Base-by-base conservation (phyloP, 2,113 vertebrate genomes). In the Colistium nudipinnis region DNA sequence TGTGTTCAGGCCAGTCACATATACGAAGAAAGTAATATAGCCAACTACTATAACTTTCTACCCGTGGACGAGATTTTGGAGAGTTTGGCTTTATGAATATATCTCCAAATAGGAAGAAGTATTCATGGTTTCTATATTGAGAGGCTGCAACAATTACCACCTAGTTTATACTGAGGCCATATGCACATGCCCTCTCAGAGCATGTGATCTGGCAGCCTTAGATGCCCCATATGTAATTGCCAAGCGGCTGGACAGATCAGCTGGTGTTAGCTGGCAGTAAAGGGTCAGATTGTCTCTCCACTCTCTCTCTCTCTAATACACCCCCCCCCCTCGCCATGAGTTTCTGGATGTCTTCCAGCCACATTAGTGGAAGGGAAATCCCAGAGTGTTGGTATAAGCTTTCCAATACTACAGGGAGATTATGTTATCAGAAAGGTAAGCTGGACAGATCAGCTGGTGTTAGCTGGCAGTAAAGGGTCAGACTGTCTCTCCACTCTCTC, bases 341-440 rank as follows among this genome's bases (percentile, higher is more conserved):
- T 92, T 91, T 80, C 92, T 95, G 93, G 94, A 95, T 91, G 89
- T 90, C 85, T 92, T 93, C 92, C 94, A 95, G 92, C 90, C 85
- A 91, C 92, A 93, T 93, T 91, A 92, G 91, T 87, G 91, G 82
- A 89, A 93, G 94, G 94, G 93, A 96, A 95, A 95, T 96, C 94
- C 94, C 94, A 94, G 91, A 89, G 90, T 95, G 86, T 93, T 96
- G 94, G 90, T 92, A 88, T 93, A 93, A 94, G 93, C 93, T 95
- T 95, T 94, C 94, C 91, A 92, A 93, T 94, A 95, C 93, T 93
- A 94, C 91, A 89, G 93, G 91, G 93, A 95, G 94, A 94, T 95
- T 94, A 95, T 84, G 67, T 94, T 96, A 95, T 96, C 93, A 94
- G 92, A 95, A 96, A 96, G 94, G 93, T 95, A 96, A 95, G 94